A percentile compares a stretch with the other conserved stretches of the same genome.
phyloP scores from a whole-genome alignment of 2,113 vertebrate genomes.

The Brienomyrus brachyistius region DNA sequence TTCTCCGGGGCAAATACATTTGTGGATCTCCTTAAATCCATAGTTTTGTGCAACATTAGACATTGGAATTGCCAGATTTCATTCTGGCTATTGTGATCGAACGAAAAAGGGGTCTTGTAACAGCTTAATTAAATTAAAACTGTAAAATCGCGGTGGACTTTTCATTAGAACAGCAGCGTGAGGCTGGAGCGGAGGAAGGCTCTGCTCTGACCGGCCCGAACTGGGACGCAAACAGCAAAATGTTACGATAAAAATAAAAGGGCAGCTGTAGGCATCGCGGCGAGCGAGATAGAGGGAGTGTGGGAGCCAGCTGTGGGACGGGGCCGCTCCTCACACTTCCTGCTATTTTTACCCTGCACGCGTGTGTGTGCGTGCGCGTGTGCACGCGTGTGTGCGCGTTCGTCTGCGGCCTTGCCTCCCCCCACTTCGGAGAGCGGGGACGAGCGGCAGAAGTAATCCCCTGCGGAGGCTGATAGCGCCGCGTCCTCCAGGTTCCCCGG shows the following conservation, averaged over 20 bases:
- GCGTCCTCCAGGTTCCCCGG: neutral
- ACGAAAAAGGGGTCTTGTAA: neutral
- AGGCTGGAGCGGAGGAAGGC: neutral
- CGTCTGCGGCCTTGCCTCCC: neutral
- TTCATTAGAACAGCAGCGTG: neutral
- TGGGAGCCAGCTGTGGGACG: conserved; percentile 3
- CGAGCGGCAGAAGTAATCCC: neutral
- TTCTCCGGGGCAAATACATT: neutral
- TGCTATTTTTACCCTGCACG: conserved; percentile 7
- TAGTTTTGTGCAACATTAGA: neutral
- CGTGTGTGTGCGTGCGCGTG: neutral
- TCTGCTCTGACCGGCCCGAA: neutral
- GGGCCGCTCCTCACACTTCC: conserved; percentile 5
- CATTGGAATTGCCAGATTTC: neutral
- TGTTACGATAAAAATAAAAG: conserved; percentile 4
- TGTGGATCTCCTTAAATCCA: neutral
- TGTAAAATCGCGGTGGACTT: neutral
- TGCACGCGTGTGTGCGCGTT: neutral
- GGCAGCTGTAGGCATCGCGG: neutral
- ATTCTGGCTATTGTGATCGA: neutral
- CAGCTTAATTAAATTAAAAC: neutral
- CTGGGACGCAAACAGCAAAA: neutral
- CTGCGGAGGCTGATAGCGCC: neutral
- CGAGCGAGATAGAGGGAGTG: neutral
- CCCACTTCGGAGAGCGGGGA: neutral